Percentiles rank a stretch among this genome's conserved stretches.
Conservation (phyloP, 2,797 vertebrate genomes). For the Sebastes elongatus region DNA sequence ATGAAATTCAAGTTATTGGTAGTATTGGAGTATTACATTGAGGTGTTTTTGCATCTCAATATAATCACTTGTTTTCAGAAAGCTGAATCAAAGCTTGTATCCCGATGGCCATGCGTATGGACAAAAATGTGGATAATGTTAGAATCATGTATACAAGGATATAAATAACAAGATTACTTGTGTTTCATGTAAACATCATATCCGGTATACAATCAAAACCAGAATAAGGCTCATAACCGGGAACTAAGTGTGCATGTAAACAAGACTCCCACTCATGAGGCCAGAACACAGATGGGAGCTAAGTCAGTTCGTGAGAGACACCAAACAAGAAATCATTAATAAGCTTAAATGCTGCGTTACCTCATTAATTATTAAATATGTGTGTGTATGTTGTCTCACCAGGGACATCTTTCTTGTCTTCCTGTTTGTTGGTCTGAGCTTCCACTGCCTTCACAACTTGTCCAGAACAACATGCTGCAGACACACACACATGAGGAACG, state of each 20-base stretch:
- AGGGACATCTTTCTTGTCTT: constrained; percentile 95
- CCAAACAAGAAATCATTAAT: constrained; percentile 16
- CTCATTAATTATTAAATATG: constrained; percentile 12
- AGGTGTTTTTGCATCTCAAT: not conserved
- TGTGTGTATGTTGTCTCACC: constrained; percentile 77
- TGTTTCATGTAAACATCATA: constrained; percentile 38
- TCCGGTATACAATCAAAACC: constrained; percentile 26
- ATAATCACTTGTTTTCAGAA: constrained; percentile 3
- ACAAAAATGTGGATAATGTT: constrained; percentile 32
- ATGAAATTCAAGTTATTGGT: not conserved
- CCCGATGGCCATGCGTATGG: not conserved
- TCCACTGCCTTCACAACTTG: constrained; percentile 92
- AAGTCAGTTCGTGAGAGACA: constrained; percentile 2
- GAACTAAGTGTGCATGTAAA: constrained; percentile 11
- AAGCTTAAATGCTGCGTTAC: constrained; percentile 11
- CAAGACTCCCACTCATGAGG: constrained; percentile 10
- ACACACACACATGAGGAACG: not conserved
- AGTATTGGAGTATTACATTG: not conserved
- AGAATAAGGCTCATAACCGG: constrained; percentile 11
- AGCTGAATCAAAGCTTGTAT: not conserved
- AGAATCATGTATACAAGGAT: constrained; percentile 11
- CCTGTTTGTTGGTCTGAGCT: constrained; percentile 88
- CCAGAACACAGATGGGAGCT: not conserved
- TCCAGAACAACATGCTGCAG: constrained; percentile 91
- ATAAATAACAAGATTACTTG: constrained; percentile 27